Evolutionary conservation across 2,888 invertebrate species (phyloP), one percentile per base, ranked within the genome.

Genomic region (Andrena minutula): DNA sequence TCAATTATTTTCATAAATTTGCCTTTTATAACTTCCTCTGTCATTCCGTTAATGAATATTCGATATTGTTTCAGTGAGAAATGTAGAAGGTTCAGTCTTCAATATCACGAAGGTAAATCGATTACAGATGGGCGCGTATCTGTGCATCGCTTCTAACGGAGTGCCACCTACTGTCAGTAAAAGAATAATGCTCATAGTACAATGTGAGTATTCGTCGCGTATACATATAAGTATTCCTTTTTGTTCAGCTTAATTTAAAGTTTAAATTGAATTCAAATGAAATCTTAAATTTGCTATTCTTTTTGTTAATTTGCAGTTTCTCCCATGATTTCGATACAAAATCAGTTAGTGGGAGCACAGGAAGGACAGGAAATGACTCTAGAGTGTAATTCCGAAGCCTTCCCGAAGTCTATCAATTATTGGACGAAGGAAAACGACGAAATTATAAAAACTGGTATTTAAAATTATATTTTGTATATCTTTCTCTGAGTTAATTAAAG

Each of bases 131-230:
- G 97, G 97, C 16, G 96, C 96, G 35, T 97, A 97, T 93, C 95
- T 97, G 72, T 97, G 97, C 94, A 97, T 97, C 88, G 97, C 97
- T 2, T 96, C 96, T 87, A 98, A 98, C 93, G 97, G 97, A 53
- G 96, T 97, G 47, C 98, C 98, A 12, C 98, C 98, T 0, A 97
- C 97, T 47, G 97, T 98, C 88, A 98, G 98, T 95, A 98, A 98
- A 94, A 95, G 98, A 91, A 98, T 98, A 90, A 97, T 97, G 95
- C 96, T 98, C 70, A 97, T 97, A 91, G 97, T 97, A 85, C 97
- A 97, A 94, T 98, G 97, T 97, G 95, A 96, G 97, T 96, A 94
- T 16, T 56, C 5, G 41, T 41, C 41, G 16, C 41, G 5, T 16
- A 41, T 41, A 41, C 0, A 16, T 41, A 41, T 41, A 41, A 16